These are phyloP conservation scores for Crotalus horridus DNA, from an alignment of 2,113 vertebrate species.

Conservation along the genomic window DNA sequence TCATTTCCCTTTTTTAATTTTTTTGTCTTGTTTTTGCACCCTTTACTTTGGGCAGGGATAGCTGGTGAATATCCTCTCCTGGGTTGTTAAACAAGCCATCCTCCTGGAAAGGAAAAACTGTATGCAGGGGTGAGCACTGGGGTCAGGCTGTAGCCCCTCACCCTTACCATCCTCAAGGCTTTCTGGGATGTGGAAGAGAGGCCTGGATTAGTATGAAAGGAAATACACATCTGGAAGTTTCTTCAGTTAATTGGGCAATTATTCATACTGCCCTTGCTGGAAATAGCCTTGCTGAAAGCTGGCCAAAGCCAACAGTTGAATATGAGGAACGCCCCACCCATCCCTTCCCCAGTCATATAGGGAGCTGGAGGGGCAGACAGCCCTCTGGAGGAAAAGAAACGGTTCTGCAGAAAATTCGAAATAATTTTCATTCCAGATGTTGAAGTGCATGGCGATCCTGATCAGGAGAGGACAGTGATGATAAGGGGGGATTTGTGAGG, in stretches of 20 bases:
- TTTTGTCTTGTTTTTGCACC: conserved; percentile 50
- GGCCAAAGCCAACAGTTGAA: conserved; percentile 63
- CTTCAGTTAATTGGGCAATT: conserved; percentile 69
- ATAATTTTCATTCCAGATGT: not conserved
- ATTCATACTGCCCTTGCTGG: conserved; percentile 65
- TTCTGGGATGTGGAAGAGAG: conserved; percentile 9
- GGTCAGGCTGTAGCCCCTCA: conserved; percentile 6
- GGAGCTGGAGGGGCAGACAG: conserved; percentile 13
- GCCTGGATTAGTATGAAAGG: conserved; percentile 60
- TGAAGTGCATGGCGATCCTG: no score
- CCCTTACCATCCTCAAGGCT: conserved; percentile 4
- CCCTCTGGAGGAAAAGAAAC: not conserved
- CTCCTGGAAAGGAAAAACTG: conserved; percentile 47
- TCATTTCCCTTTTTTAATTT: conserved; percentile 47
- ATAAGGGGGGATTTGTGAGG: no score
- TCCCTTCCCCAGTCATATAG: not conserved
- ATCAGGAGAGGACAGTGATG: no score
- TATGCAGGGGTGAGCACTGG: conserved; percentile 13
- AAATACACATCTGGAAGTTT: conserved; percentile 68
- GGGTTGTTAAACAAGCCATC: conserved; percentile 56
- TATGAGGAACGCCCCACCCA: not conserved
- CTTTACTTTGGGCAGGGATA: conserved; percentile 33
- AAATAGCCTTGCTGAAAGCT: conserved; percentile 51
- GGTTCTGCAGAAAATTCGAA: not conserved
- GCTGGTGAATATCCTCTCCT: conserved; percentile 48